These are phyloP conservation scores for Andricus grossulariae DNA, from an alignment of 1,140 invertebrate species.

Conservation along the genomic window DNA sequence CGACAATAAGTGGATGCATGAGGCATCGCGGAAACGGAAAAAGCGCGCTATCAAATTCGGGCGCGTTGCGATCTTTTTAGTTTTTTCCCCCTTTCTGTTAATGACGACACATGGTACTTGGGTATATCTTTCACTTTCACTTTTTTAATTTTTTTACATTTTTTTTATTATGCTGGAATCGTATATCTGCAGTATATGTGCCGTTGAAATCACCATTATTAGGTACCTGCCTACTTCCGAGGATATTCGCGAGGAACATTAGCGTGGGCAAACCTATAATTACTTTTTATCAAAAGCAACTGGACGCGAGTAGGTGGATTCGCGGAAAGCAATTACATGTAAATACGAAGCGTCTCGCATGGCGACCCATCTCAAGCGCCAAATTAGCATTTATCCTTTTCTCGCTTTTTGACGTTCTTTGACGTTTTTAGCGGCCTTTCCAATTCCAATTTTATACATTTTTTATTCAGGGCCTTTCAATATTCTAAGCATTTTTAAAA, in stretches of 20 bases:
- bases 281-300: conserved; percentile 73
- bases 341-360: conserved; percentile 70
- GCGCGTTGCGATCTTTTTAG: conserved; percentile 3
- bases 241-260: conserved; percentile 67
- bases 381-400: conserved; percentile 68
- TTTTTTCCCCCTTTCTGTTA: not conserved
- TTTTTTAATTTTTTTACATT: not conserved
- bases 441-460: too few species aligned
- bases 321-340: conserved; percentile 73
- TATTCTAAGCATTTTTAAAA: too few species aligned
- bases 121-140: not conserved
- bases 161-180: conserved; percentile 49
- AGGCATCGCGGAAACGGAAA: conserved; percentile 7
- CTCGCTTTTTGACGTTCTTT: conserved; percentile 34
- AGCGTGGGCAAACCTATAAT: conserved; percentile 71
- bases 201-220: conserved; percentile 57
- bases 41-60: not conserved
- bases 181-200: conserved; percentile 55
- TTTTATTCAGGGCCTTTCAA: too few species aligned
- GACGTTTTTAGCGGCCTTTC: not conserved
- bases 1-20: not conserved
- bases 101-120: not conserved
- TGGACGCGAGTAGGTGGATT: conserved; percentile 71
- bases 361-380: conserved; percentile 67
- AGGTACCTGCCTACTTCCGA: conserved; percentile 63